Evolutionary conservation across 1,140 invertebrate genomes (phyloP).

Genomic region (Solen grandis): DNA sequence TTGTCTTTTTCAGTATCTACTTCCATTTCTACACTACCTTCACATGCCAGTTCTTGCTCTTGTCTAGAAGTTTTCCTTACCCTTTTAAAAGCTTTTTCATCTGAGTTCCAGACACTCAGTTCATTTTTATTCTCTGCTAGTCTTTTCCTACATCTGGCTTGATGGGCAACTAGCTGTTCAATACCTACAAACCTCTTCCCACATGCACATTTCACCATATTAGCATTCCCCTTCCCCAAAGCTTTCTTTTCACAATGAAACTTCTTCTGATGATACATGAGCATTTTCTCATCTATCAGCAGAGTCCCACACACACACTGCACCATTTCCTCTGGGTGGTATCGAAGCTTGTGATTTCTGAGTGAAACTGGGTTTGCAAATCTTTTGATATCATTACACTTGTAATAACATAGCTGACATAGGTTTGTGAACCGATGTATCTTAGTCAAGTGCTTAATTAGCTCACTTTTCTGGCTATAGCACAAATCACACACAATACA

Average conservation of each 20-base stretch:
- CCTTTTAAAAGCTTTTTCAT: too few species aligned
- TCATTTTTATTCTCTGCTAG: too few species aligned
- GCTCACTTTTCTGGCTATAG: constrained; percentile 7
- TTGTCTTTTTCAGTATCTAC: too few species aligned
- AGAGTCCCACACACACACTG: constrained; percentile 43
- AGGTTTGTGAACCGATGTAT: constrained; percentile 36
- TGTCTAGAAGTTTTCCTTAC: too few species aligned
- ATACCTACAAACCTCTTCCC: constrained; percentile 30
- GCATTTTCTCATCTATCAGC: constrained; percentile 43
- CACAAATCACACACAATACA: constrained; percentile 24
- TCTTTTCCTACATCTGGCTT: constrained; percentile 39
- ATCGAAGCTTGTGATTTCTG: constrained; percentile 38
- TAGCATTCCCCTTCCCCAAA: neutral
- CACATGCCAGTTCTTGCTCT: too few species aligned
- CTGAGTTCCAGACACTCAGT: too few species aligned
- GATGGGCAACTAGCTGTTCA: constrained; percentile 10
- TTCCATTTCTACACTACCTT: too few species aligned
- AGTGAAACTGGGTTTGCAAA: constrained; percentile 49
- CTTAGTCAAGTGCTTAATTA: constrained; percentile 28
- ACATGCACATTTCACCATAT: constrained; percentile 38
- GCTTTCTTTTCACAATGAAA: constrained; percentile 14
- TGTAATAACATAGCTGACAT: constrained; percentile 42
- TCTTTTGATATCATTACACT: constrained; percentile 11
- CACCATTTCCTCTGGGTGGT: constrained; percentile 39
- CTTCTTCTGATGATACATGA: constrained; percentile 39